Conservation (phyloP, 2,797 vertebrate genomes). For the Rallus crepitans region DNA sequence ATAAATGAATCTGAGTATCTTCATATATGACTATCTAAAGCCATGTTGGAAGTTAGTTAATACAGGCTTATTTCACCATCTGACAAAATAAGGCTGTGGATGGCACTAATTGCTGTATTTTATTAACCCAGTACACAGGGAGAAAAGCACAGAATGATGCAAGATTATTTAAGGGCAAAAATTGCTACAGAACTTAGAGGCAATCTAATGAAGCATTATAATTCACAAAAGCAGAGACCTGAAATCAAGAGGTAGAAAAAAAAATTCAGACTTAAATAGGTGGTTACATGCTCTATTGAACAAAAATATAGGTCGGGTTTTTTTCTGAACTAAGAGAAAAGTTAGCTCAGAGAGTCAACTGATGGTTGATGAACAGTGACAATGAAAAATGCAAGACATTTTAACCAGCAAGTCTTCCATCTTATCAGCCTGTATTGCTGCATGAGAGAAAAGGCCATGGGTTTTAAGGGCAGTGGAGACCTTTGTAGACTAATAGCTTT, state of each 20-base stretch:
- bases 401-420: conserved; percentile 9
- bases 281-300: not conserved
- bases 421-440: not conserved
- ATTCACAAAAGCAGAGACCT: not conserved
- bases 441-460: conserved; percentile 25
- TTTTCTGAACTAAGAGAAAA: conserved; percentile 2
- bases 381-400: conserved; percentile 59
- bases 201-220: not conserved
- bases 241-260: not conserved
- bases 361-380: conserved; percentile 39
- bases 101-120: not conserved
- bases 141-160: not conserved
- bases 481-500: conserved; percentile 6
- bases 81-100: not conserved
- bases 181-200: not conserved
- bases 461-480: conserved; percentile 47
- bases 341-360: conserved; percentile 6
- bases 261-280: not conserved
- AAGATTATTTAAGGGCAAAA: conserved; percentile 15
- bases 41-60: rapidly evolving
- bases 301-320: not conserved
- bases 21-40: not conserved
- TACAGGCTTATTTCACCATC: not conserved
- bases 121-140: not conserved
- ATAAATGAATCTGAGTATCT: not conserved